Conservation (phyloP, 2,888 invertebrate genomes). For the Danaus chrysippus region DNA sequence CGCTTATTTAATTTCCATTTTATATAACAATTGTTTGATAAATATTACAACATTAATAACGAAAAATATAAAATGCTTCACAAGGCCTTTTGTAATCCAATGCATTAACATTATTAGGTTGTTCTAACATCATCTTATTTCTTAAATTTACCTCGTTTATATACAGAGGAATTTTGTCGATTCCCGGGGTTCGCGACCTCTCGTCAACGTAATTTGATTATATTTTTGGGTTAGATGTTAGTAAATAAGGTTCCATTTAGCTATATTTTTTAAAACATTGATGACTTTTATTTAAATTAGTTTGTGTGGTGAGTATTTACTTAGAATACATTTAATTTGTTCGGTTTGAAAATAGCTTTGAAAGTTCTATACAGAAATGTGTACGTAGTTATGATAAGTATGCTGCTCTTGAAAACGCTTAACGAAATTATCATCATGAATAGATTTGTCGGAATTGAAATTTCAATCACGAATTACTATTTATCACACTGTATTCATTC, state of each 20-base stretch:
- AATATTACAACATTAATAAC: constrained; percentile 7
- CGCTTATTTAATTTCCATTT: not conserved
- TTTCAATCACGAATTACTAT: constrained; percentile 1
- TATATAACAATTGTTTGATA: not conserved
- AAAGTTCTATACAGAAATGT: too few species aligned
- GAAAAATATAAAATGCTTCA: constrained; percentile 18
- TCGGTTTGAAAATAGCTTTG: too few species aligned
- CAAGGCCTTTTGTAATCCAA: constrained; percentile 59
- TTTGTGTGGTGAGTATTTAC: not conserved
- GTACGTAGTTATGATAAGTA: not conserved
- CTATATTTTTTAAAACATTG: constrained; percentile 14
- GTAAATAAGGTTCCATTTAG: constrained; percentile 18
- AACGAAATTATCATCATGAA: not conserved
- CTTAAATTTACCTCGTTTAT: constrained; percentile 48
- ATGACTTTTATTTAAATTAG: constrained; percentile 12
- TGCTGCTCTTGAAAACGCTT: not conserved
- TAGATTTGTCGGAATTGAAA: not conserved
- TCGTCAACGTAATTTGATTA: constrained; percentile 34
- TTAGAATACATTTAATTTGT: not conserved
- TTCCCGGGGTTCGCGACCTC: constrained; percentile 26
- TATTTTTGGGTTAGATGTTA: constrained; percentile 24
- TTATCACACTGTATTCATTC: constrained; percentile 34
- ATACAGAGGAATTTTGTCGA: constrained; percentile 26
- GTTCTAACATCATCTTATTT: constrained; percentile 57
- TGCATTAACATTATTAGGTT: constrained; percentile 71